Base-by-base conservation (phyloP, 2,113 vertebrate genomes). In the Natator depressus region DNA sequence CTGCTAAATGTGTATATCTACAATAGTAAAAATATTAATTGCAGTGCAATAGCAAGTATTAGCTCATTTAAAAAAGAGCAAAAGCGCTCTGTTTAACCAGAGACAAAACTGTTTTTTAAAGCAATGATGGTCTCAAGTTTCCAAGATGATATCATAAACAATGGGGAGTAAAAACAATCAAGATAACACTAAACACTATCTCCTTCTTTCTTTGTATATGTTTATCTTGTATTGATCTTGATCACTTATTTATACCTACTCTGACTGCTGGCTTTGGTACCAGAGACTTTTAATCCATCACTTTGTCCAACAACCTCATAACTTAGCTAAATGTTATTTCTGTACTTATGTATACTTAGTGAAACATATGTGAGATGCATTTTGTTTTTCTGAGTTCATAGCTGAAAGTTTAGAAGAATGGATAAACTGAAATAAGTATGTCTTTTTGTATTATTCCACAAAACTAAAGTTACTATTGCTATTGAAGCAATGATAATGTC, bases 11-110 rank as follows among this genome's bases (percentile, higher is more conserved):
- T 47, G 55, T 88, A n/a, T 53, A 84, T 87, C n/a, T 83, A 91
- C 72, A 51, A 38, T 57, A 83, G 25, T 62, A 16, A 88, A 88
- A 88, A 49, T 10, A 22, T 20, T 80, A 69, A 46, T 16, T 53
- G 38, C 27, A 47, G 35, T 29, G 12, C 55, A 20, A 31, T 49
- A 47, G 29, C 0, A 1, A 75, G 8, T 80, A 16, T 0, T 62
- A 6, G 5, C 80, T 88, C 84, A 47, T 46, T 46, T 76, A 46
- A 76, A 25, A 35, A 69, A 88, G 80, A 31, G 88, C 16, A 25
- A 12, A 82, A 59, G 17, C 38, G 22, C 31, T 19, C 31, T 93
- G 11, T 19, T 95, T 47, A 38, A 25, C 13, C 80, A 10, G 10
- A 51, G n/a, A 38, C 35, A 38, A 72, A 38, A 72, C 35, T 72